Evolutionary conservation across 2,888 invertebrate genomes (phyloP).

Genomic region (Synanthedon vespiformis): DNA sequence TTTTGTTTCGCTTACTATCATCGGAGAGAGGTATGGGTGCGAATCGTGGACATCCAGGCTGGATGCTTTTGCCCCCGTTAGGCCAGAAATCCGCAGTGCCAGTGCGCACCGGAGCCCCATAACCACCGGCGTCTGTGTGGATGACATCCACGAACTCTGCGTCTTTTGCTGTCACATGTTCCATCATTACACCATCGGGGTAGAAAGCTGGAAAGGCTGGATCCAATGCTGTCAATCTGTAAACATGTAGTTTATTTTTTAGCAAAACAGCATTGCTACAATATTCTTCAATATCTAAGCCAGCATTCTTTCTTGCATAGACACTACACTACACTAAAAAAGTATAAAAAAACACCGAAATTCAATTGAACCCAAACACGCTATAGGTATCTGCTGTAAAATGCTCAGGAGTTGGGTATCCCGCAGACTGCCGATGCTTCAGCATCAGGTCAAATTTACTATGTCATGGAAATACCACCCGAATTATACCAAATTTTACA

Average conservation of each 20-base stretch:
- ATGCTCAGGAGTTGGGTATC: too few species aligned
- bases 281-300: too few species aligned
- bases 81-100: constrained; percentile 75
- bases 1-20: constrained; percentile 39
- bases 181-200: constrained; percentile 56
- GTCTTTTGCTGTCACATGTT: constrained; percentile 61
- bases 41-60: constrained; percentile 71
- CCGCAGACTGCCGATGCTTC: too few species aligned
- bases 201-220: constrained; percentile 74
- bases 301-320: too few species aligned
- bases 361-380: too few species aligned
- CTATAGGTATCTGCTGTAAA: too few species aligned
- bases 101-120: constrained; percentile 69
- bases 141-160: constrained; percentile 76
- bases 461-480: too few species aligned
- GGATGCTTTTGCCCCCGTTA: constrained; percentile 69
- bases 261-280: too few species aligned
- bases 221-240: constrained; percentile 70
- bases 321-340: too few species aligned
- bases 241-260: constrained; percentile 10
- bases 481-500: too few species aligned
- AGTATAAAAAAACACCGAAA: too few species aligned
- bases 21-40: constrained; percentile 62
- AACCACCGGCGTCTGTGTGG: constrained; percentile 75
- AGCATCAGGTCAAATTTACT: too few species aligned